Conservation (phyloP, 2,888 invertebrate species). For the Amblyjoppa proteus region DNA sequence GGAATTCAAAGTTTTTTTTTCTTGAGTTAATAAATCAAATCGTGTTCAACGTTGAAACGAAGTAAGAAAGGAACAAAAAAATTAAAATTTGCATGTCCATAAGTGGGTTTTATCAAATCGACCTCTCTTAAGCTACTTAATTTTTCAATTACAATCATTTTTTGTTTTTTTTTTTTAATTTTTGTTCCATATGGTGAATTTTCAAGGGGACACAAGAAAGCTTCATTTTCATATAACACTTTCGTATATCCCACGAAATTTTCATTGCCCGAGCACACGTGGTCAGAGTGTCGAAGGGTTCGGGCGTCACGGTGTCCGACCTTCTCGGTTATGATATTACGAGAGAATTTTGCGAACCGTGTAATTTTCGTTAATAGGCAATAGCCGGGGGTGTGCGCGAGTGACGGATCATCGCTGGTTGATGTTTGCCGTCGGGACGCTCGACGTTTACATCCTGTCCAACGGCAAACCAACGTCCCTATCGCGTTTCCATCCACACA, state of each 20-base stretch:
- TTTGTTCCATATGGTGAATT: no score
- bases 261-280: neutral
- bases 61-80: no score
- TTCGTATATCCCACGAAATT: neutral
- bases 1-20: no score
- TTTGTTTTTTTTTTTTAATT: no score
- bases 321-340: conserved; percentile 46
- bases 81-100: no score
- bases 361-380: conserved; percentile 59
- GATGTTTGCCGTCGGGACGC: conserved; percentile 39
- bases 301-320: neutral
- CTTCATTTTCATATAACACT: no score
- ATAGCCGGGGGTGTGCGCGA: conserved; percentile 34
- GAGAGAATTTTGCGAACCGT: conserved; percentile 48
- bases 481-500: neutral
- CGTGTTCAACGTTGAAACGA: no score
- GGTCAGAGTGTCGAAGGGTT: conserved; percentile 1
- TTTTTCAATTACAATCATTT: no score
- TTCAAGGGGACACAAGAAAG: no score
- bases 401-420: conserved; percentile 48
- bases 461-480: conserved; percentile 27
- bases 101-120: no score
- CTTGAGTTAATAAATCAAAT: no score
- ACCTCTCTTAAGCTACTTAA: no score
- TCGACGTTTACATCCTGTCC: conserved; percentile 54